Percentiles rank a stretch among this genome's conserved stretches.
phyloP scores from a whole-genome alignment of 2,888 invertebrate genomes.

The Malthinus seriepunctatus region DNA sequence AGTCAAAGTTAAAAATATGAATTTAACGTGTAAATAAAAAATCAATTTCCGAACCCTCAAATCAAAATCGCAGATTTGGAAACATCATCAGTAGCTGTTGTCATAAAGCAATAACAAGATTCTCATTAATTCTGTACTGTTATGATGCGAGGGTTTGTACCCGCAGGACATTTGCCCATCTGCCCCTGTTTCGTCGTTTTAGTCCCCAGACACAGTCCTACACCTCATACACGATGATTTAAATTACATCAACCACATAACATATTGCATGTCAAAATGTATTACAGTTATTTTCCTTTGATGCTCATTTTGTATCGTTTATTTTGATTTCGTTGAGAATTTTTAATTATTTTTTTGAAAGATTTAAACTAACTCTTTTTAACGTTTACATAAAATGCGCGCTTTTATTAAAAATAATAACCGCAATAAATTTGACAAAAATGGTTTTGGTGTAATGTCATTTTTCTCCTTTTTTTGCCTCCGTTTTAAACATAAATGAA shows the following conservation, averaged over 20 bases:
- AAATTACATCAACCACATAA: slow-evolving; percentile 47
- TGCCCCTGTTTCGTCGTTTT: slow-evolving; percentile 36
- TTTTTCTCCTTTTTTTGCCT: too few species aligned
- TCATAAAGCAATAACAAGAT: slow-evolving; percentile 47
- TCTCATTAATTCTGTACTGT: slow-evolving; percentile 47
- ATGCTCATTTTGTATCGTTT: slow-evolving; percentile 5
- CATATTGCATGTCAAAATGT: slow-evolving; percentile 39
- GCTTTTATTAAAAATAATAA: slow-evolving; percentile 39
- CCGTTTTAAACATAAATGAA: too few species aligned
- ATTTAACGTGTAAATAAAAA: slow-evolving; percentile 7
- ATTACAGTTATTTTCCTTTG: slow-evolving; percentile 21
- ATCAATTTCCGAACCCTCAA: slow-evolving; percentile 32
- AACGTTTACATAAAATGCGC: slow-evolving; percentile 35
- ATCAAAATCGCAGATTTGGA: slow-evolving; percentile 42
- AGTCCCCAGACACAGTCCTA: slow-evolving; percentile 37
- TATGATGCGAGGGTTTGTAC: slow-evolving; percentile 30
- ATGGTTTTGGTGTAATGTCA: slow-evolving; percentile 52
- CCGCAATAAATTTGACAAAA: slow-evolving; percentile 46
- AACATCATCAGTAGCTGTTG: slow-evolving; percentile 42
- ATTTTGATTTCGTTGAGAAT: background rate
- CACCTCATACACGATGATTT: slow-evolving; percentile 46
- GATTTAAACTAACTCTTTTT: background rate
- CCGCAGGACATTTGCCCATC: slow-evolving; percentile 36
- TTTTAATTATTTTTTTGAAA: background rate
- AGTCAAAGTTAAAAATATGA: background rate